phyloP scores from a whole-genome alignment of 1,140 invertebrate species.

The Daktulosphaira vitifoliae region DNA sequence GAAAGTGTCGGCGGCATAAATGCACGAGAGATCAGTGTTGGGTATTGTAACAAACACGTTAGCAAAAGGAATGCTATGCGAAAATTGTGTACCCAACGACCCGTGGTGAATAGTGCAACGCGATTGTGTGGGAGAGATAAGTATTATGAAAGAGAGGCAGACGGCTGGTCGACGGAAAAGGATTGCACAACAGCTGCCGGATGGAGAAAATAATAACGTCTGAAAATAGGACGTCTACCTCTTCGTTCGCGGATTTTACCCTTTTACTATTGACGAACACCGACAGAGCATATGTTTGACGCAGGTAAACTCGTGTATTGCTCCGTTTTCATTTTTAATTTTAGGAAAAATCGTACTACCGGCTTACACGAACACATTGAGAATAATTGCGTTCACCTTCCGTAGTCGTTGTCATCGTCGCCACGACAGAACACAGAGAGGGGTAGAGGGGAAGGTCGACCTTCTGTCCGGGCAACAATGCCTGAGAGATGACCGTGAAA shows the following conservation, averaged over 20 bases:
- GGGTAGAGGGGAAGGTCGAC: conserved; percentile 12
- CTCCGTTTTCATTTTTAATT: no score
- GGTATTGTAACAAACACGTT: no score
- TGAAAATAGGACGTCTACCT: neutral
- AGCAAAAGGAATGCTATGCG: no score
- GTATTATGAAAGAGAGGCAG: neutral
- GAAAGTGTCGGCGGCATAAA: no score
- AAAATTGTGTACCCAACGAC: no score
- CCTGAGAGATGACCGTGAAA: conserved; percentile 30
- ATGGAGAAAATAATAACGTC: conserved; percentile 25
- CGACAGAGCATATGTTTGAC: neutral
- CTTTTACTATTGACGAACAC: neutral
- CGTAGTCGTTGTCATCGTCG: neutral
- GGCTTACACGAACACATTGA: neutral
- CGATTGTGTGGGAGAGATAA: no score
- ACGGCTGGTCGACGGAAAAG: neutral
- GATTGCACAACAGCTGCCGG: conserved; percentile 31
- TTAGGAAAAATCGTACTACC: conserved; percentile 13
- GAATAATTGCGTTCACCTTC: conserved; percentile 24
- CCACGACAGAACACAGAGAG: neutral
- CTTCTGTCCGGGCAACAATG: conserved; percentile 29
- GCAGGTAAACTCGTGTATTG: neutral
- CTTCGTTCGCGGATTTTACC: conserved; percentile 24
- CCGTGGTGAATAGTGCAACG: no score
- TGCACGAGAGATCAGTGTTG: no score